Percentiles rank a stretch among this genome's conserved stretches.
These are phyloP conservation scores for Somateria mollissima DNA, from an alignment of 2,797 vertebrate genomes.

Conservation along the genomic window DNA sequence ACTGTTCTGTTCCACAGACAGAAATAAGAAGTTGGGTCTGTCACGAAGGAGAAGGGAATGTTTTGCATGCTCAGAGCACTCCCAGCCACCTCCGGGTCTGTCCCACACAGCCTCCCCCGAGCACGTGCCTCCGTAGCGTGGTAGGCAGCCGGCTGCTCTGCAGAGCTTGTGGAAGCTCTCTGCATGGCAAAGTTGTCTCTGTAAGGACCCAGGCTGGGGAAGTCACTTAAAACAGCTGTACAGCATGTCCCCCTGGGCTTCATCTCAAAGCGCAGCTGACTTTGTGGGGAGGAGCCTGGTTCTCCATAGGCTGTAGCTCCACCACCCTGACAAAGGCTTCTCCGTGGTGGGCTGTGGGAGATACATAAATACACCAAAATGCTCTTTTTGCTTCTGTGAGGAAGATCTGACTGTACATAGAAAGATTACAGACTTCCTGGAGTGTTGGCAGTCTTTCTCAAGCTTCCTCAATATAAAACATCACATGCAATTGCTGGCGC, in stretches of 20 bases:
- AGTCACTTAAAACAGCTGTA: not conserved
- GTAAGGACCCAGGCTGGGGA: not conserved
- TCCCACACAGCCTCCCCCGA: no score
- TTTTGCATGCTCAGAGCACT: not conserved
- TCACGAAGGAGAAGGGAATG: not conserved
- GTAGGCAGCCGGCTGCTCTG: not conserved
- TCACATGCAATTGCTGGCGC: not conserved
- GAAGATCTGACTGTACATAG: not conserved
- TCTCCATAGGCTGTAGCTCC: not conserved
- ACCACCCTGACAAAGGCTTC: not conserved
- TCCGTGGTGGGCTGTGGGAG: not conserved
- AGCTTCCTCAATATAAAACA: not conserved
- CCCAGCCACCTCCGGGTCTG: no score
- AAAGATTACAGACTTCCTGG: not conserved
- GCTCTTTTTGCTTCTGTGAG: not conserved
- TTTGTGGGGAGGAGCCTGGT: rapidly evolving
- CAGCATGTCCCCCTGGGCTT: not conserved
- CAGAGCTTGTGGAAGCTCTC: not conserved
- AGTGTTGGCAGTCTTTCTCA: not conserved
- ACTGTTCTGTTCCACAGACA: not conserved
- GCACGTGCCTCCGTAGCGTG: rapidly evolving
- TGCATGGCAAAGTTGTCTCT: not conserved
- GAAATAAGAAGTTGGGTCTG: not conserved
- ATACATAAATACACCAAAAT: not conserved
- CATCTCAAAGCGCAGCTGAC: not conserved